These are phyloP conservation scores for Scaptodrosophila lebanonensis DNA, from an alignment of 1,140 invertebrate genomes.

Conservation along the genomic window DNA sequence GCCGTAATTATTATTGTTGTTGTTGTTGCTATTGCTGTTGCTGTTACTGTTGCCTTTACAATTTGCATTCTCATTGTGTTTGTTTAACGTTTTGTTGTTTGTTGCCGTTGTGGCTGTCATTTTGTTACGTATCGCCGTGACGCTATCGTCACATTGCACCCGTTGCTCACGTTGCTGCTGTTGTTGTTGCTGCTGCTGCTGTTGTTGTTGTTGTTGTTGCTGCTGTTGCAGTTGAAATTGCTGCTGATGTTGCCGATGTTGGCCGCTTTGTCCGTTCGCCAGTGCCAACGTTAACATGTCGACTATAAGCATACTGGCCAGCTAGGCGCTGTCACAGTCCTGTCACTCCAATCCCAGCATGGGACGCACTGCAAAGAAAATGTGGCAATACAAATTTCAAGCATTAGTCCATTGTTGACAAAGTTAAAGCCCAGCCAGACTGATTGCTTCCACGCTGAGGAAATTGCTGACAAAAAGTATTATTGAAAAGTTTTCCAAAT, in stretches of 20 bases:
- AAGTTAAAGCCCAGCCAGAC: no score
- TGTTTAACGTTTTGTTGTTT: slow-evolving; percentile 26
- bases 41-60: slow-evolving; percentile 20
- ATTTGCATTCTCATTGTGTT: slow-evolving; percentile 38
- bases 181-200: slow-evolving; percentile 15
- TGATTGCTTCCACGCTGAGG: no score
- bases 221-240: slow-evolving; percentile 3
- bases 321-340: slow-evolving; percentile 1
- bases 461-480: no score
- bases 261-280: slow-evolving; percentile 30
- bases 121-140: slow-evolving; percentile 20
- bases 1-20: slow-evolving; percentile 25
- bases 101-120: slow-evolving; percentile 32
- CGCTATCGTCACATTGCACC: slow-evolving; percentile 13
- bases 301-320: slow-evolving; percentile 52
- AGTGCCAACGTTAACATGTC: slow-evolving; percentile 60
- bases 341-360: slow-evolving; percentile 3
- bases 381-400: slow-evolving; percentile 27
- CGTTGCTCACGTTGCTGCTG: slow-evolving; percentile 2
- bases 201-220: no score
- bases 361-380: slow-evolving; percentile 14
- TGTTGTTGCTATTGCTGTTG: slow-evolving; percentile 19
- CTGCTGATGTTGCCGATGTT: slow-evolving; percentile 14
- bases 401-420: no score
- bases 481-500: no score